Evolutionary conservation across 2,888 invertebrate genomes (phyloP), one percentile per base, ranked within the genome.

Genomic region (Bedellia somnulentella): DNA sequence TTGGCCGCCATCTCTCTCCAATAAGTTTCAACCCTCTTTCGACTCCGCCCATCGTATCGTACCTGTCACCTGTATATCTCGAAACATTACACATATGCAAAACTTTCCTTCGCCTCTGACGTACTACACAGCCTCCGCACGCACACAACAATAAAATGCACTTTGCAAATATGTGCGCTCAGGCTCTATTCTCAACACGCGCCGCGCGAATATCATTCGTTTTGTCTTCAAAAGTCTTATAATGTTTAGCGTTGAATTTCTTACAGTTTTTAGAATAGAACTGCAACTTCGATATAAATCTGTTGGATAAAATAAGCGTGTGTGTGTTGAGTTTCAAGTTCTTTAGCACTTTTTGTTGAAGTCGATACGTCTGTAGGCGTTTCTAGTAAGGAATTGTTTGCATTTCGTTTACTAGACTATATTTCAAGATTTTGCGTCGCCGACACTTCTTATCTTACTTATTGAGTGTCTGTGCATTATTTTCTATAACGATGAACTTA

Each of bases 61-160:
- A 64, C 58, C 61, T 73, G 73, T 75, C 73, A 73, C 73, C 75
- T 73, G 75, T 71, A 62, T 71, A 75, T 70, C 71, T 70, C 60
- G 64, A 71, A 73, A 71, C 73, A 73, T 75, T 75, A 75, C 71
- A 75, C 75, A 73, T 73, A 75, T 75, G 73, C 73, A 73, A 73
- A 75, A 73, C 68, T 64, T 70, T 67, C 61, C 53, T 61, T 66
- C 63, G 55, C 63, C 56, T 62, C 64, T 54, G 27, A 35, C 40
- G 44, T 48, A 47, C 51, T 50, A 49, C 36, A 37, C 49, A 46
- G 49, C 46, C 43, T 44, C 41, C 43, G 39, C 47, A 38, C 54
- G 45, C 50, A 50, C 52, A 38, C 32, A n/a, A n/a, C n/a, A n/a
- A n/a, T n/a, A n/a, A n/a, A n/a, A 24, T 12, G 27, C 41, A 29